Conservation (phyloP, 2,797 vertebrate species). For the Muscicapa striata region DNA sequence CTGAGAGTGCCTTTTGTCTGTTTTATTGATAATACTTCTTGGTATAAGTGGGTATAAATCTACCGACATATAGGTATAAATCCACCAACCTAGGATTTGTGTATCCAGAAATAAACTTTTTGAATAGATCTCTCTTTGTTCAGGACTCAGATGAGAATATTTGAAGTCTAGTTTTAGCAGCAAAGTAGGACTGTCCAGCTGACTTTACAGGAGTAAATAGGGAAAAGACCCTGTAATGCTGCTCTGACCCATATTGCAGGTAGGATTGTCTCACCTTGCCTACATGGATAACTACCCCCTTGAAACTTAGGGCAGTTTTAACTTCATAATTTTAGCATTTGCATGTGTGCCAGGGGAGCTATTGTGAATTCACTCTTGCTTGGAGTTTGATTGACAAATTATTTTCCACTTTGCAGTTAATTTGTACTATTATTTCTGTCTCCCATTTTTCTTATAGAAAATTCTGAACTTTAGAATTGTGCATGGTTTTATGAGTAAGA, state of each 20-base stretch:
- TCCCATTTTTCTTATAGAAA: neutral
- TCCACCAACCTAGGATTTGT: neutral
- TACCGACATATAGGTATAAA: neutral
- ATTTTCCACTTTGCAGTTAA: neutral
- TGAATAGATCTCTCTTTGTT: neutral
- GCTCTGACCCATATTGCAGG: neutral
- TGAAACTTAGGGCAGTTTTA: neutral
- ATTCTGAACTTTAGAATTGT: neutral
- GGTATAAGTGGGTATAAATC: neutral
- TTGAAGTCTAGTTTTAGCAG: neutral
- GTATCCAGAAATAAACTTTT: neutral
- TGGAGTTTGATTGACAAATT: neutral
- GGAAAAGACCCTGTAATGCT: neutral
- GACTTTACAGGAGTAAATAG: neutral
- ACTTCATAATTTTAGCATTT: neutral
- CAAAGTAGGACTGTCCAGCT: neutral
- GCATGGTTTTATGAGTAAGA: neutral
- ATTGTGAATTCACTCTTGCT: neutral
- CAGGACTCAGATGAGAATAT: neutral
- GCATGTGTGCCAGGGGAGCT: neutral
- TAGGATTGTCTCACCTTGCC: neutral
- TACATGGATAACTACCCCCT: neutral
- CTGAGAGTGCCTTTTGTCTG: neutral
- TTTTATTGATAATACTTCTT: neutral
- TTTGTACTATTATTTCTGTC: neutral